phyloP scores from a whole-genome alignment of 2,888 invertebrate species.

The Drosophila rubida region DNA sequence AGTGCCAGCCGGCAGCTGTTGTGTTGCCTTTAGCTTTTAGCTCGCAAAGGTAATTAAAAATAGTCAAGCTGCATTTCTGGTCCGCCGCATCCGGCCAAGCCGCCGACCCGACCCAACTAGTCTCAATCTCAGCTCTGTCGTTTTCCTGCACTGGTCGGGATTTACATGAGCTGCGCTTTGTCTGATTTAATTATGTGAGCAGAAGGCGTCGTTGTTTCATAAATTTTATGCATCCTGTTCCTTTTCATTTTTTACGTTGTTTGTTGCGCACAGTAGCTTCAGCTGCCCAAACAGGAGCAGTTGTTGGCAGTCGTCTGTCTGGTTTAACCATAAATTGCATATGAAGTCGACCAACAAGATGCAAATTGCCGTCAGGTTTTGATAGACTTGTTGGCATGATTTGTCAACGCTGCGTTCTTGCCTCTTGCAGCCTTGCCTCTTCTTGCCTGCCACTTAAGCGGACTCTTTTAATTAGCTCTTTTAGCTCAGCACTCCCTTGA shows the following conservation, averaged over 20 bases:
- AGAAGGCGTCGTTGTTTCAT: constrained; percentile 79
- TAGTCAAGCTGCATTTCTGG: constrained; percentile 77
- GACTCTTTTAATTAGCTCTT: neutral
- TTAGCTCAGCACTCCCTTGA: neutral
- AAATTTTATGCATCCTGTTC: constrained; percentile 77
- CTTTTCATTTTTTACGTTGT: too few species aligned
- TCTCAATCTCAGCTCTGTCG: constrained; percentile 15
- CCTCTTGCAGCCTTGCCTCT: neutral
- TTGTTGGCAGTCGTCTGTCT: constrained; percentile 8
- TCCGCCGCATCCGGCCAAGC: constrained; percentile 63
- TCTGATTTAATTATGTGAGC: constrained; percentile 78
- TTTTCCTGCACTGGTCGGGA: constrained; percentile 38
- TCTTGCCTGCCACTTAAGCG: constrained; percentile 12
- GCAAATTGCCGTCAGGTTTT: constrained; percentile 67
- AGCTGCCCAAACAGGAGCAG: constrained; percentile 8
- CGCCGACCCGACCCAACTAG: neutral
- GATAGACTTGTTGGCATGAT: constrained; percentile 74
- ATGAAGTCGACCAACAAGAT: constrained; percentile 39
- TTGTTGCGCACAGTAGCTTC: constrained; percentile 32
- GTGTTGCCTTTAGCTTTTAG: constrained; percentile 25
- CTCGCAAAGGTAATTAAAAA: constrained; percentile 76
- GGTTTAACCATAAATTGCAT: constrained; percentile 25
- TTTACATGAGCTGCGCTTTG: constrained; percentile 75
- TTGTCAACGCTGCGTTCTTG: constrained; percentile 54
- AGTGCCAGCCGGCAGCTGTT: constrained; percentile 46